Conservation (phyloP, 2,888 invertebrate species). For the Hypomecis punctinalis region DNA sequence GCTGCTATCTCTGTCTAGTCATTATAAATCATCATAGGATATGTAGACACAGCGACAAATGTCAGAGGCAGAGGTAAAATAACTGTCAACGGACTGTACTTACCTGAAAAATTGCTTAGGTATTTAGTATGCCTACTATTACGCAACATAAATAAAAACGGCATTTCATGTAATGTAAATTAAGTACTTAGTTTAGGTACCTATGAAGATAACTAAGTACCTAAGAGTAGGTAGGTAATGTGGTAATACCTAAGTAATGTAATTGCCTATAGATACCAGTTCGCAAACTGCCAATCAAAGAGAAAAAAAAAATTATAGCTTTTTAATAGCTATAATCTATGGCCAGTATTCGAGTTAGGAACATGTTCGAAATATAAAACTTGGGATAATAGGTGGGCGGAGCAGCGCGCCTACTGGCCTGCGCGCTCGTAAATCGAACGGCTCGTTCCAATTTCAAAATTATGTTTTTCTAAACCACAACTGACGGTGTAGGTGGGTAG, state of each 20-base stretch:
- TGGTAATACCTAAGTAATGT: no score
- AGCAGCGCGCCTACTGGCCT: slow-evolving; percentile 60
- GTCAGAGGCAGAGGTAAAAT: no score
- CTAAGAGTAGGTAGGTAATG: no score
- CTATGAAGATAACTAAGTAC: no score
- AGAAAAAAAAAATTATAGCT: slow-evolving; percentile 26
- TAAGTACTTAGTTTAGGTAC: no score
- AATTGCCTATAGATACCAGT: neutral
- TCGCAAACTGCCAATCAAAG: slow-evolving; percentile 18
- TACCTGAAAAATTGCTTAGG: no score
- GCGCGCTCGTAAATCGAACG: slow-evolving; percentile 57
- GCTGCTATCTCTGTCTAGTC: no score
- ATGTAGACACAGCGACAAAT: no score
- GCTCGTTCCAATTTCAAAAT: slow-evolving; percentile 42
- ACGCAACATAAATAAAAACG: no score
- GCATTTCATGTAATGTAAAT: no score
- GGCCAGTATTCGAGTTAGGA: slow-evolving; percentile 29
- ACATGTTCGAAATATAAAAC: slow-evolving; percentile 42
- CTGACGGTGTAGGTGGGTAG: slow-evolving; percentile 23
- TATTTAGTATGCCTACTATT: no score
- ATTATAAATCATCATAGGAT: neutral
- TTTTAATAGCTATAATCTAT: slow-evolving; percentile 34
- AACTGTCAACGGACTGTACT: no score
- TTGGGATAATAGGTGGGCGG: slow-evolving; percentile 61
- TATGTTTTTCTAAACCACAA: slow-evolving; percentile 38